Percentiles rank a stretch among this genome's conserved stretches.
These are phyloP conservation scores for Phylloscopus collybita DNA, from an alignment of 2,797 vertebrate species.

Conservation along the genomic window DNA sequence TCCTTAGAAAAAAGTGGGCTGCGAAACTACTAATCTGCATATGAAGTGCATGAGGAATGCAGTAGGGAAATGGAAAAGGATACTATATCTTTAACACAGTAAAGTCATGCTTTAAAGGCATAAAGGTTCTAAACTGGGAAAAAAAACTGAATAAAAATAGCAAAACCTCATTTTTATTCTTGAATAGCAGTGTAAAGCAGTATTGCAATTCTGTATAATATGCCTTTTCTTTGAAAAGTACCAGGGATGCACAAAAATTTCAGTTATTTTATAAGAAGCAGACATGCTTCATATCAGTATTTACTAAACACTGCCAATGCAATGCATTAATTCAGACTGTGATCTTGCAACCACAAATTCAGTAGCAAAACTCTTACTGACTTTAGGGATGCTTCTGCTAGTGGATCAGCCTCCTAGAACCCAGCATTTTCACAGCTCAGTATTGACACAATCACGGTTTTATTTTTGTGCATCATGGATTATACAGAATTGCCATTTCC, in stretches of 20 bases:
- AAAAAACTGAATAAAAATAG: constrained; percentile 59
- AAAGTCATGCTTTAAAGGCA: constrained; percentile 39
- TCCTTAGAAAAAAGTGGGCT: background rate
- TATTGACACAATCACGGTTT: background rate
- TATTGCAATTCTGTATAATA: constrained; percentile 62
- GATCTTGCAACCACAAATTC: background rate
- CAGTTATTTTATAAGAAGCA: background rate
- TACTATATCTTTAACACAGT: constrained; percentile 70
- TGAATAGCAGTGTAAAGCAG: constrained; percentile 10
- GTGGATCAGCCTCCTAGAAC: background rate
- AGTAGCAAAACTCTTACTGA: background rate
- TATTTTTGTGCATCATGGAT: constrained; percentile 35
- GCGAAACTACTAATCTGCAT: background rate
- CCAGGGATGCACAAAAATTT: background rate
- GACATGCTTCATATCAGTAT: background rate
- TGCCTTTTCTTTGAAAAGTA: constrained; percentile 14
- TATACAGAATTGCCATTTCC: constrained; percentile 65
- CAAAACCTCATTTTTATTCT: constrained; percentile 64
- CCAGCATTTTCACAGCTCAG: background rate
- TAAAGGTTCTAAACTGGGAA: background rate
- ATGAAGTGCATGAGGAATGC: background rate
- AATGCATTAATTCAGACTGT: background rate
- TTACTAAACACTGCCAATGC: background rate
- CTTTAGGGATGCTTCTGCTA: background rate
- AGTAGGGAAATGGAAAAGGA: constrained; percentile 25